phyloP scores from a whole-genome alignment of 2,888 invertebrate species.

The Molorchus minor region DNA sequence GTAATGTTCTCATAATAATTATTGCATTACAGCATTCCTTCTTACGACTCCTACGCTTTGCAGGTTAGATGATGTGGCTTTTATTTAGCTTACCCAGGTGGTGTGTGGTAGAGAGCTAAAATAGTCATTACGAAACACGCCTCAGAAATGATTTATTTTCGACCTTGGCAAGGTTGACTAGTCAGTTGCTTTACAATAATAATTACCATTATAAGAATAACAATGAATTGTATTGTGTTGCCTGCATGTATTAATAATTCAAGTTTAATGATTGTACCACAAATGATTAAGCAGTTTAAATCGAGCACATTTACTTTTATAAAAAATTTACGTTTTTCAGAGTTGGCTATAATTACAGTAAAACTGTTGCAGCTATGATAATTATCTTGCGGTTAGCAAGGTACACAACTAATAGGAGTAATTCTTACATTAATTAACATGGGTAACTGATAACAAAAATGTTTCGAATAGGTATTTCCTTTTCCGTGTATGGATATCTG shows the following conservation, averaged over 20 bases:
- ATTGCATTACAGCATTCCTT: conserved; percentile 7
- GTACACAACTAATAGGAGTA: no score
- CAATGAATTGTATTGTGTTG: conserved; percentile 21
- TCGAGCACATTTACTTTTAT: background rate
- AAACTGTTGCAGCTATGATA: background rate
- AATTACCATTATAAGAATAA: conserved; percentile 19
- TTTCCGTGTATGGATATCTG: no score
- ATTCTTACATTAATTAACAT: no score
- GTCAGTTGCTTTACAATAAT: conserved; percentile 30
- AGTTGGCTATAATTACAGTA: background rate
- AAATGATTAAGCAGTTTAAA: conserved; percentile 33
- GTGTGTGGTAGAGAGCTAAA: conserved; percentile 19
- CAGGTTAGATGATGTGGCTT: background rate
- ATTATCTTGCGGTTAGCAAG: conserved; percentile 5
- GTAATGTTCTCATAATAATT: background rate
- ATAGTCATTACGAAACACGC: conserved; percentile 28
- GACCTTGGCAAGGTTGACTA: conserved; percentile 42
- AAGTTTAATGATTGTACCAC: conserved; percentile 21
- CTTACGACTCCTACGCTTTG: conserved; percentile 12
- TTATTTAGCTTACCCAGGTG: conserved; percentile 19
- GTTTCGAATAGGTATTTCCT: no score
- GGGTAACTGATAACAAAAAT: no score
- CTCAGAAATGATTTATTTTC: conserved; percentile 37
- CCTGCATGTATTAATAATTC: conserved; percentile 16
- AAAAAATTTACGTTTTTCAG: background rate